These are phyloP conservation scores for Zaprionus inermis DNA, from an alignment of 1,140 invertebrate genomes.

Conservation along the genomic window DNA sequence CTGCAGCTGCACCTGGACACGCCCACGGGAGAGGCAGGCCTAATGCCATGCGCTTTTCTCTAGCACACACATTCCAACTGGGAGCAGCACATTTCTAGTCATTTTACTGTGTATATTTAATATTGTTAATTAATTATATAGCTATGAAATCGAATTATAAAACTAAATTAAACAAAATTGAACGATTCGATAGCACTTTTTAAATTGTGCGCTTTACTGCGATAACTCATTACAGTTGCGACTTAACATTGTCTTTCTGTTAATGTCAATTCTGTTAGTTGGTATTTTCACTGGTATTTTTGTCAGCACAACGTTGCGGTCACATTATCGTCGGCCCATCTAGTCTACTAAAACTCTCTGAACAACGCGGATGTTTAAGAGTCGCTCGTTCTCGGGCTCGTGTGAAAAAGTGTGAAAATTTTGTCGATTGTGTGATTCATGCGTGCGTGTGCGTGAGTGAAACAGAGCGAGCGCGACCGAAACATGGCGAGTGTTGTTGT, in stretches of 20 bases:
- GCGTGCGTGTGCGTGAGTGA: slow-evolving; percentile 45
- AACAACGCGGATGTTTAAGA: slow-evolving; percentile 33
- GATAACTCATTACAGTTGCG: not conserved
- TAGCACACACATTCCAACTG: slow-evolving; percentile 22
- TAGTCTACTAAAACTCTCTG: slow-evolving; percentile 49
- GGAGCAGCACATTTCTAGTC: slow-evolving; percentile 51
- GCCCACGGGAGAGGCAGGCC: slow-evolving; percentile 11
- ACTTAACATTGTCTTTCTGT: not conserved
- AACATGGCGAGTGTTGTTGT: slow-evolving; percentile 70
- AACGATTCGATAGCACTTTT: not conserved
- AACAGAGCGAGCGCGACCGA: slow-evolving; percentile 46
- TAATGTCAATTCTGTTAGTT: not conserved
- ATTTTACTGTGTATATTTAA: slow-evolving; percentile 38
- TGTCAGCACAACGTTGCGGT: not conserved
- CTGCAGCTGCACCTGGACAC: slow-evolving; percentile 26
- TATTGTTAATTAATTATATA: slow-evolving; percentile 25
- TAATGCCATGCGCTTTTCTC: slow-evolving; percentile 41
- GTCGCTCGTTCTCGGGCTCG: slow-evolving; percentile 46
- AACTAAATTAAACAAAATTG: not conserved
- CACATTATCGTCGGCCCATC: not conserved
- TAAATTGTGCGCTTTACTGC: not conserved
- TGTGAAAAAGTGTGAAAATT: slow-evolving; percentile 36
- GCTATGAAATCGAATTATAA: slow-evolving; percentile 14
- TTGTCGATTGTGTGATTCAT: slow-evolving; percentile 50
- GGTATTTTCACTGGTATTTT: slow-evolving; percentile 11